A percentile compares a stretch with the other conserved stretches of the same genome.
These are phyloP conservation scores for Choristoneura rosaceana DNA, from an alignment of 2,888 invertebrate species.

Conservation along the genomic window DNA sequence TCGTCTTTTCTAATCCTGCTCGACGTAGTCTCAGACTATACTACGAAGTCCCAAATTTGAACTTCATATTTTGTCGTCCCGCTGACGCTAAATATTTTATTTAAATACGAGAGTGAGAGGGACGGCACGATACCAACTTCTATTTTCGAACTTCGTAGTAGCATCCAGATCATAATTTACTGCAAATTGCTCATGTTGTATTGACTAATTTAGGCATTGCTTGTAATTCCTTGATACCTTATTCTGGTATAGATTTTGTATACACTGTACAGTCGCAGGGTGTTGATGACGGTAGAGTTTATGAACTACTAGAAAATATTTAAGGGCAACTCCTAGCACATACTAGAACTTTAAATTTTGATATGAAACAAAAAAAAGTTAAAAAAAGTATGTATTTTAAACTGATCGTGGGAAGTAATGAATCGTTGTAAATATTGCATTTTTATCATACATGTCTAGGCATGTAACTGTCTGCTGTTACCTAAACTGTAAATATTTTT, in stretches of 20 bases:
- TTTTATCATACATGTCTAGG: constrained; percentile 11
- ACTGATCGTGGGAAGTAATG: constrained; percentile 2
- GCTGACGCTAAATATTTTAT: too few relatives aligned
- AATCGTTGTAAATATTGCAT: constrained; percentile 39
- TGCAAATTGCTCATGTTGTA: background rate
- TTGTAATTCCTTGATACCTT: background rate
- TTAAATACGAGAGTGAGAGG: too few relatives aligned
- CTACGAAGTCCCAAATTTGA: too few relatives aligned
- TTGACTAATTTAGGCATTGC: background rate
- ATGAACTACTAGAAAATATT: background rate
- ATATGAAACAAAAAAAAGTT: constrained; percentile 12
- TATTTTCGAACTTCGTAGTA: too few relatives aligned
- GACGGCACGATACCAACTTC: too few relatives aligned
- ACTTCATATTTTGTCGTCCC: too few relatives aligned
- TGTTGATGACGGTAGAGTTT: background rate
- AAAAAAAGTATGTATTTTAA: constrained; percentile 2
- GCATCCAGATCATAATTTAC: background rate
- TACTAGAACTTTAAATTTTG: constrained; percentile 8
- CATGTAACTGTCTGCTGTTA: constrained; percentile 11
- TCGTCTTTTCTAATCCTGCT: background rate
- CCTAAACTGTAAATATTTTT: constrained; percentile 29
- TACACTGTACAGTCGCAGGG: background rate
- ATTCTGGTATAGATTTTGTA: background rate
- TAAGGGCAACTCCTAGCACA: background rate
- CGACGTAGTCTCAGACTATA: too few relatives aligned